Evolutionary conservation across 2,797 vertebrate genomes (phyloP).

Genomic region (Scyliorhinus canicula): DNA sequence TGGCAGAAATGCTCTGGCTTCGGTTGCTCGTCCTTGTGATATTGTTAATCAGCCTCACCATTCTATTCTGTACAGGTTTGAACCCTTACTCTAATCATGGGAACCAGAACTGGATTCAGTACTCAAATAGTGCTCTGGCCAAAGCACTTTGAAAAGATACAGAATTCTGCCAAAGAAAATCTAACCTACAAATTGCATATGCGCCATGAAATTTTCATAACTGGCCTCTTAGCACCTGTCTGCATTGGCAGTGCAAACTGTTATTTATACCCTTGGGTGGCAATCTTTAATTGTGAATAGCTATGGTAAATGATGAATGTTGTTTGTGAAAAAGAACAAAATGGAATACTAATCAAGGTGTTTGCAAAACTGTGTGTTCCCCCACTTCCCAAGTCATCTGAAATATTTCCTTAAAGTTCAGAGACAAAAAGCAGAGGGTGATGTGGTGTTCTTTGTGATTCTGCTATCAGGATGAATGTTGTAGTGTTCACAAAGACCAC

Average conservation of each 20-base stretch:
- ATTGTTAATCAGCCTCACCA: not conserved
- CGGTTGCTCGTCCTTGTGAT: not conserved
- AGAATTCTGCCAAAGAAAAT: not conserved
- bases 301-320: not conserved
- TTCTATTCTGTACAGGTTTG: not conserved
- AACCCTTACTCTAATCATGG: not conserved
- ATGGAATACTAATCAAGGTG: not conserved
- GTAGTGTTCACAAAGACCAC: no score
- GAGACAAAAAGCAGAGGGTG: not conserved
- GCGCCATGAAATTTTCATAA: not conserved
- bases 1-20: not conserved
- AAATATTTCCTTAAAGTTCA: no score
- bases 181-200: not conserved
- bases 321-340: not conserved
- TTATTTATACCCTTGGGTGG: not conserved
- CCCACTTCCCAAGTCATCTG: not conserved
- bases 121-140: no score
- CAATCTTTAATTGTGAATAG: not conserved
- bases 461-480: no score
- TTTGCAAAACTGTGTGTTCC: not conserved
- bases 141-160: no score
- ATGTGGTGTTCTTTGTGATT: no score
- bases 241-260: not conserved
- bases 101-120: not conserved
- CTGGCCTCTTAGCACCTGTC: not conserved